Evolutionary conservation across 2,888 invertebrate species (phyloP).

Genomic region (Drosophila parthenogenetica): DNA sequence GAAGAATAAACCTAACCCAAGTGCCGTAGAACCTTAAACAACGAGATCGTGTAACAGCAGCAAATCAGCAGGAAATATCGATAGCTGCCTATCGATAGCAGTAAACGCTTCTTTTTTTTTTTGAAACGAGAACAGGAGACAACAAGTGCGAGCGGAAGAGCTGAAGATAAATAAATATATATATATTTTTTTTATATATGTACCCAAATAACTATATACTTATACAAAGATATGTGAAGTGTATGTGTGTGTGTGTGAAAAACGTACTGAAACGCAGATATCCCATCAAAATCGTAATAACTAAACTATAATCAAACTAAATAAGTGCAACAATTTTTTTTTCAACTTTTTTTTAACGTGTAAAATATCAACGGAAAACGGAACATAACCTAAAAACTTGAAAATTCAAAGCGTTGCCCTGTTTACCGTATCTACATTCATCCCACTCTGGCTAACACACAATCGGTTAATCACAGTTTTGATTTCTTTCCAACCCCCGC

Average conservation of each 20-base stretch:
- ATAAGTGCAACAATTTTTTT: not conserved
- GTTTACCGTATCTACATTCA: constrained; percentile 35
- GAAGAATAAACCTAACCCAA: constrained; percentile 33
- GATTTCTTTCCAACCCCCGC: constrained; percentile 37
- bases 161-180: not conserved
- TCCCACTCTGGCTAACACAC: constrained; percentile 45
- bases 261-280: constrained; percentile 43
- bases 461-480: constrained; percentile 45
- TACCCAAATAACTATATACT: constrained; percentile 6
- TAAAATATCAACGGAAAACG: constrained; percentile 32
- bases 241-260: constrained; percentile 30
- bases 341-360: constrained; percentile 10
- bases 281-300: constrained; percentile 32
- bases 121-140: not conserved
- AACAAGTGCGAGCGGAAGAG: not conserved
- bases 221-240: constrained; percentile 26
- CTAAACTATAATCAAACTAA: constrained; percentile 3
- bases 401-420: constrained; percentile 67
- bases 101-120: constrained; percentile 27
- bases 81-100: constrained; percentile 20
- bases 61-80: constrained; percentile 12
- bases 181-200: constrained; percentile 23
- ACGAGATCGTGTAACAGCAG: constrained; percentile 35
- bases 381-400: constrained; percentile 25
- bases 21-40: constrained; percentile 48